phyloP scores from a whole-genome alignment of 2,113 vertebrate species.

The Ceratotherium simum region DNA sequence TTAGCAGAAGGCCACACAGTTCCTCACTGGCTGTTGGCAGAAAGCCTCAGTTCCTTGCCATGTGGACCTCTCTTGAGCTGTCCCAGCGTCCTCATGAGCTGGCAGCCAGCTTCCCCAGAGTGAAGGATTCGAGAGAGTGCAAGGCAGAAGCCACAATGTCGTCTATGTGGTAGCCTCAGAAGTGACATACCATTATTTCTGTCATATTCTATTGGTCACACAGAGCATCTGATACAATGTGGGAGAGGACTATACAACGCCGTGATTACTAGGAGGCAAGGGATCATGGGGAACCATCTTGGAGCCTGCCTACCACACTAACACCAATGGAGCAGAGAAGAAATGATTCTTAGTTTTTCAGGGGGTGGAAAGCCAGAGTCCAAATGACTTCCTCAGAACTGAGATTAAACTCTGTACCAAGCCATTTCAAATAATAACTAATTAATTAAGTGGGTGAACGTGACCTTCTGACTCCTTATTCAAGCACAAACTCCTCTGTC shows the following conservation, averaged over 20 bases:
- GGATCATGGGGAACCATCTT: background rate
- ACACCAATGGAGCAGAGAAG: background rate
- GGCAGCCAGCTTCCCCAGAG: background rate
- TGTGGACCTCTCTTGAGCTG: background rate
- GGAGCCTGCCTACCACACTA: background rate
- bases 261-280: background rate
- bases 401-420: constrained; percentile 23
- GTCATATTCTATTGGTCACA: background rate
- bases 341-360: background rate
- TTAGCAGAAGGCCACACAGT: background rate
- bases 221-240: background rate
- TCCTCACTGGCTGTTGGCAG: background rate
- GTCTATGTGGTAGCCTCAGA: background rate
- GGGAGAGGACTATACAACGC: background rate
- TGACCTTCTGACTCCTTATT: background rate
- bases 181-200: background rate
- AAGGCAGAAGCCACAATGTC: background rate
- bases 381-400: background rate
- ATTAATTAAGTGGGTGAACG: background rate
- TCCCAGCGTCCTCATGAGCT: background rate
- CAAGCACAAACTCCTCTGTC: background rate
- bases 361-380: background rate
- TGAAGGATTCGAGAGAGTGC: background rate
- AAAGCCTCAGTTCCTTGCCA: background rate
- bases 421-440: background rate